Conservation (phyloP, 2,888 invertebrate genomes). For the Hedya salicella region DNA sequence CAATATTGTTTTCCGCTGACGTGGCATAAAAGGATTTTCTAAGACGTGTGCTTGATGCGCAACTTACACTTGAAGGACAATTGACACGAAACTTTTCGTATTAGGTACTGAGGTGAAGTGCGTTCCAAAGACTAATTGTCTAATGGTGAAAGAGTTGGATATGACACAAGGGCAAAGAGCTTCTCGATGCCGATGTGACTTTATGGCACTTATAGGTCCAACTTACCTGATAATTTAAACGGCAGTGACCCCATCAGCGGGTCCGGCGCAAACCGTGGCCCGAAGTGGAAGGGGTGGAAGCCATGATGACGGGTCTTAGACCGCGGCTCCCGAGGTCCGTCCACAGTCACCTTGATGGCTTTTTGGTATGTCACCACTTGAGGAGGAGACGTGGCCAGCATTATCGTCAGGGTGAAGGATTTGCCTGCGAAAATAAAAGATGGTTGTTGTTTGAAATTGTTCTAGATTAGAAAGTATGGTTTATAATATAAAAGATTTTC, state of each 20-base stretch:
- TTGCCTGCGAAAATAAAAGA: constrained; percentile 89
- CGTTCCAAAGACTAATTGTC: too few species aligned
- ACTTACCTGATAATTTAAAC: constrained; percentile 93
- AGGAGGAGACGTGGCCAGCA: constrained; percentile 96
- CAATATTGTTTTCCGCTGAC: too few species aligned
- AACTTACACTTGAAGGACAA: too few species aligned
- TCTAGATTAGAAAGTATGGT: not conserved
- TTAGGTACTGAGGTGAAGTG: too few species aligned
- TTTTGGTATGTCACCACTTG: constrained; percentile 98
- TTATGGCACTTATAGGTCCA: too few species aligned
- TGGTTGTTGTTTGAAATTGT: not conserved
- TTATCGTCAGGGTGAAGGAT: constrained; percentile 98
- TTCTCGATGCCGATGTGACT: too few species aligned
- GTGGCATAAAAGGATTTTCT: too few species aligned
- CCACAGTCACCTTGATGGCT: constrained; percentile 99
- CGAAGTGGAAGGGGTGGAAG: constrained; percentile 95
- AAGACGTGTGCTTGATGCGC: too few species aligned
- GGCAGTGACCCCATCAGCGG: constrained; percentile 91
- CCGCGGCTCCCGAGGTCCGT: constrained; percentile 98
- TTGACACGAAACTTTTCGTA: too few species aligned
- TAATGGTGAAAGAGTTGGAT: too few species aligned
- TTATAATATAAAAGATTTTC: too few species aligned
- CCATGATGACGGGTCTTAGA: constrained; percentile 96
- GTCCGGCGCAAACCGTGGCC: constrained; percentile 93
- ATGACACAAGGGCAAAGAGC: too few species aligned